These are phyloP conservation scores for Lepidothrix coronata DNA, from an alignment of 2,113 vertebrate species.

Conservation along the genomic window DNA sequence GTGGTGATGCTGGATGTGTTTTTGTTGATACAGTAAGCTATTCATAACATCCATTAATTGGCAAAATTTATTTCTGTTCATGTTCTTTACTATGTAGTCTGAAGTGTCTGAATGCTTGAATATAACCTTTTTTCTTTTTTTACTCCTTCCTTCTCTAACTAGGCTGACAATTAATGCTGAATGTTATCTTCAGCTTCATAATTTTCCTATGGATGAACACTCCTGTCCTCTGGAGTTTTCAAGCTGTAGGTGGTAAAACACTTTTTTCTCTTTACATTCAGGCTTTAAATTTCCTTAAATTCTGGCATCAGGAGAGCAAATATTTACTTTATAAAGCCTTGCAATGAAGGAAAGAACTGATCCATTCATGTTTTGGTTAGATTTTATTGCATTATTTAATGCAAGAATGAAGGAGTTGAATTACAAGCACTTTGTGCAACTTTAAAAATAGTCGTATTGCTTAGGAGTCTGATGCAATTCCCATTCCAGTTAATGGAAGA, in stretches of 20 bases:
- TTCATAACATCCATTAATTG: neutral
- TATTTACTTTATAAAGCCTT: neutral
- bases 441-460: neutral
- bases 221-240: conserved; percentile 98
- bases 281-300: neutral
- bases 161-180: conserved; percentile 99
- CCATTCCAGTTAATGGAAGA: neutral
- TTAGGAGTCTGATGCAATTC: neutral
- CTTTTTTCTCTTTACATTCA: neutral
- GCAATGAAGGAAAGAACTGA: neutral
- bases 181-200: conserved; percentile 98
- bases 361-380: neutral
- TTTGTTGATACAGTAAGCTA: neutral
- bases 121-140: neutral
- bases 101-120: neutral
- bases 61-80: neutral
- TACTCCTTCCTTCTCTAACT: conserved; percentile 65
- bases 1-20: neutral
- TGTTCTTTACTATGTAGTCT: neutral
- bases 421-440: neutral
- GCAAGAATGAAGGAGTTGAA: neutral
- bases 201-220: conserved; percentile 98
- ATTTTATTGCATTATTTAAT: neutral
- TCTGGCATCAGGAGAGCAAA: neutral
- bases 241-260: conserved; percentile 90